These are phyloP conservation scores for Pemphredon lugubris DNA, from an alignment of 2,888 invertebrate genomes.

Conservation along the genomic window DNA sequence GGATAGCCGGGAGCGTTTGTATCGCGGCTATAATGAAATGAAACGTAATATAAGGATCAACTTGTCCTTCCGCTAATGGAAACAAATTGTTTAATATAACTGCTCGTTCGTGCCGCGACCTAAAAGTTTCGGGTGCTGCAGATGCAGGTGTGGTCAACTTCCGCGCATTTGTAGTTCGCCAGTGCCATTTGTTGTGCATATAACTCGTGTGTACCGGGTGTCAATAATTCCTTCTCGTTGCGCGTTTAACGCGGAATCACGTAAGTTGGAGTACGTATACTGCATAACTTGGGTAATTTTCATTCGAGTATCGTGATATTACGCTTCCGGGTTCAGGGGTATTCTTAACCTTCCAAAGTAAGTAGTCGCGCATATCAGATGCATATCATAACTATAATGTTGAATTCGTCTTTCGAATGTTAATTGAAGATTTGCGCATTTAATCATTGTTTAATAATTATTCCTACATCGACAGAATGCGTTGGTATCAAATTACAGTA, in stretches of 20 bases:
- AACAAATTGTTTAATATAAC: conserved; percentile 54
- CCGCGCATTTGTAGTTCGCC: conserved; percentile 6
- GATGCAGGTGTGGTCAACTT: conserved; percentile 47
- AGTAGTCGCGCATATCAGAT: too few relatives aligned
- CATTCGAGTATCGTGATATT: conserved; percentile 13
- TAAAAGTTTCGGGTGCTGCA: conserved; percentile 25
- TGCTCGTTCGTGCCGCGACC: conserved; percentile 26
- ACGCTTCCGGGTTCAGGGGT: neutral
- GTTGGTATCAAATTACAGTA: too few relatives aligned
- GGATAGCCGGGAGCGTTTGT: too few relatives aligned
- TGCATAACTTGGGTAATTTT: conserved; percentile 20
- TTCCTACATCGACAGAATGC: too few relatives aligned
- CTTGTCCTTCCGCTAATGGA: conserved; percentile 25
- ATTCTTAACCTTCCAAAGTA: too few relatives aligned
- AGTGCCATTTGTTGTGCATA: conserved; percentile 38
- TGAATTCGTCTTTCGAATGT: too few relatives aligned
- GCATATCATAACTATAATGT: too few relatives aligned
- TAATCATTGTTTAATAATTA: too few relatives aligned
- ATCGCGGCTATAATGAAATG: too few relatives aligned
- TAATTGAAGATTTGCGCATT: too few relatives aligned
- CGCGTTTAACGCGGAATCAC: conserved; percentile 28
- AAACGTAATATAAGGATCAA: conserved; percentile 36
- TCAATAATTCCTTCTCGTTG: conserved; percentile 45
- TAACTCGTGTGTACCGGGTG: conserved; percentile 36
- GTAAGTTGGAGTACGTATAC: conserved; percentile 17